phyloP scores from a whole-genome alignment of 2,888 invertebrate species.

The Dichetophora obliterata region DNA sequence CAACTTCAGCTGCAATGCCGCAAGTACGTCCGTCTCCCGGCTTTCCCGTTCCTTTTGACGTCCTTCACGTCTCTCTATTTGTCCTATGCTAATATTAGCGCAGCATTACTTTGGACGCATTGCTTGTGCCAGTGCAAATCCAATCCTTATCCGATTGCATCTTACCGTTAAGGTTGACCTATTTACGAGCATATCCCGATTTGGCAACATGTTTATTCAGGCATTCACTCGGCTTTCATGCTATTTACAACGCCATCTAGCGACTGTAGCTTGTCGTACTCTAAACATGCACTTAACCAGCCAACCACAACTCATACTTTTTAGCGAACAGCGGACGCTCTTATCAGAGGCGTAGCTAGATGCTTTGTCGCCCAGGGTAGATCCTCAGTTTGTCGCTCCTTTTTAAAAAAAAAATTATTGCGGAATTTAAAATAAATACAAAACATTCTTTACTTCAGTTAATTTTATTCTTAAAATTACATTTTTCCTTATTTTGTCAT shows the following conservation, averaged over 20 bases:
- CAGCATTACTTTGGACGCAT: constrained; percentile 26
- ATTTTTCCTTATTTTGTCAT: too few relatives aligned
- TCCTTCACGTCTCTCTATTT: neutral
- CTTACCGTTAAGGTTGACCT: constrained; percentile 15
- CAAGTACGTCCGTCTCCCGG: neutral
- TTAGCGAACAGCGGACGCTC: neutral
- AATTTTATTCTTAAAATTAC: too few relatives aligned
- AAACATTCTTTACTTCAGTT: too few relatives aligned
- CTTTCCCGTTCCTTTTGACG: too few relatives aligned
- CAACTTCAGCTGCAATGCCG: neutral
- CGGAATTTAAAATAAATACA: too few relatives aligned
- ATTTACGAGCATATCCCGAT: constrained; percentile 15
- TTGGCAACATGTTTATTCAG: constrained; percentile 10
- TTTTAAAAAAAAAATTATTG: too few relatives aligned
- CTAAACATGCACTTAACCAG: neutral
- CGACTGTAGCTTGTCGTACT: neutral
- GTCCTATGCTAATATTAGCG: constrained; percentile 29
- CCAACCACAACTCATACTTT: neutral
- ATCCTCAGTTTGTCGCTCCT: too few relatives aligned
- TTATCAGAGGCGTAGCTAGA: too few relatives aligned
- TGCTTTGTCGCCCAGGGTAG: too few relatives aligned
- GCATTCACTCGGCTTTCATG: neutral
- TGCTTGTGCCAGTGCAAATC: neutral
- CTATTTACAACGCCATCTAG: neutral
- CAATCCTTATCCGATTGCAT: constrained; percentile 16